Evolutionary conservation across 2,888 invertebrate species (phyloP).

Genomic region (Lasiommata megera): DNA sequence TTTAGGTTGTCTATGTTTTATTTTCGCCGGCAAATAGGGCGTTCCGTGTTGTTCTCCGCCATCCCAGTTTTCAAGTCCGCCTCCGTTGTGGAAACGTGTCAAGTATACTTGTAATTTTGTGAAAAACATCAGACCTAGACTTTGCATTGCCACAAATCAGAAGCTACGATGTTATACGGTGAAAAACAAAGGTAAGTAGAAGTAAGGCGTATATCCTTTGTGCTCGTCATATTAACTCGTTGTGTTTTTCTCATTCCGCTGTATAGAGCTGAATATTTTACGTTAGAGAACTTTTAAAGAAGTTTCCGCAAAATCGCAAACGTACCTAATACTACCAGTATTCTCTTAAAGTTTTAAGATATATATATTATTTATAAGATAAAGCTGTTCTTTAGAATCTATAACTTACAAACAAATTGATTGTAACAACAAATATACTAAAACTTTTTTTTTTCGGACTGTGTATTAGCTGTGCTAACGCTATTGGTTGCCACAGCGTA

Average conservation of each 20-base stretch:
- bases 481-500: too few relatives aligned
- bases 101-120: conserved; percentile 44
- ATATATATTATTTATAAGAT: too few relatives aligned
- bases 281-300: conserved; percentile 4
- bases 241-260: conserved; percentile 24
- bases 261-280: conserved; percentile 15
- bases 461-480: too few relatives aligned
- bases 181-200: too few relatives aligned
- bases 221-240: conserved; percentile 43
- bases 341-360: too few relatives aligned
- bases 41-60: conserved; percentile 28
- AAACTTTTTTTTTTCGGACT: too few relatives aligned
- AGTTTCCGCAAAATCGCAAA: conserved; percentile 9
- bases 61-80: conserved; percentile 31
- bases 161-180: conserved; percentile 35
- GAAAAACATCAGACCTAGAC: conserved; percentile 46
- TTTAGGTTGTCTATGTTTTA: conserved; percentile 21
- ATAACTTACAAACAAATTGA: too few relatives aligned
- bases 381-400: too few relatives aligned
- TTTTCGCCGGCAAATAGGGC: conserved; percentile 28
- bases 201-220: conserved; percentile 46
- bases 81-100: conserved; percentile 44
- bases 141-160: conserved; percentile 60
- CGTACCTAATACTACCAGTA: background rate
- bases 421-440: too few relatives aligned